Base-by-base conservation (phyloP, 2,888 invertebrate species). In the Caenorhabditis auriculariae region DNA sequence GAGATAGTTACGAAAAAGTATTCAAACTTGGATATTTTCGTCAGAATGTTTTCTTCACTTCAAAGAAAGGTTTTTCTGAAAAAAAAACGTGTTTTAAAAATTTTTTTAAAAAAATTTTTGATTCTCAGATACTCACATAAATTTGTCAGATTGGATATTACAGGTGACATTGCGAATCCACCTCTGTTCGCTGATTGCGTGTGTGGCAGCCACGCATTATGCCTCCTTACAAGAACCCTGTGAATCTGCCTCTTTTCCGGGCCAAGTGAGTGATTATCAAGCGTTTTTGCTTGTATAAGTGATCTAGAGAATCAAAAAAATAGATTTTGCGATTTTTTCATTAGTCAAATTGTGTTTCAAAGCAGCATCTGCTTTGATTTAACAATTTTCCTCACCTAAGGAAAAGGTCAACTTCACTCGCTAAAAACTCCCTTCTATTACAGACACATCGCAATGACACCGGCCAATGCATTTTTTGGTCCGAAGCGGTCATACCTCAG, bases 181-280 rank as follows among this genome's bases (percentile, higher is more conserved):
- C 48, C 26, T 65, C 28, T 48, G 44, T 46, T 65, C 60, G 24
- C 42, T 65, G 48, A 24, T 65, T 35, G 60, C 65, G 39, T 65
- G 60, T 57, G 54, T 37, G 38, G 54, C 65, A 35, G 35, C 54
- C n/a, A 24, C 41, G 12, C 52, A 47, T 47, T 47, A 17, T 28
- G 27, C 46, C 4, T 29, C 9, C 24, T 28, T 9, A 28, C 28
- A 17, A 4, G 35, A 32, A 35, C 47, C 47, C 6, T 47, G 47
- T 21, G 15, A 47, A 47, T 24, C 23, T 32, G n/a, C 35, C 9
- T 12, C 9, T 32, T 32, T 32, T n/a, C 35, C 35, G 35, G 9
- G 9, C 35, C 35, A 32, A 32, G n/a, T 9, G 35, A 32, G 35
- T 12, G 35, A 32, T 12, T 32, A 32, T 32, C 9, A 32, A 9